Percentiles rank a stretch among this genome's conserved stretches.
These are phyloP conservation scores for Spatulosminthurus flaviceps DNA, from an alignment of 2,888 invertebrate genomes.

Conservation along the genomic window DNA sequence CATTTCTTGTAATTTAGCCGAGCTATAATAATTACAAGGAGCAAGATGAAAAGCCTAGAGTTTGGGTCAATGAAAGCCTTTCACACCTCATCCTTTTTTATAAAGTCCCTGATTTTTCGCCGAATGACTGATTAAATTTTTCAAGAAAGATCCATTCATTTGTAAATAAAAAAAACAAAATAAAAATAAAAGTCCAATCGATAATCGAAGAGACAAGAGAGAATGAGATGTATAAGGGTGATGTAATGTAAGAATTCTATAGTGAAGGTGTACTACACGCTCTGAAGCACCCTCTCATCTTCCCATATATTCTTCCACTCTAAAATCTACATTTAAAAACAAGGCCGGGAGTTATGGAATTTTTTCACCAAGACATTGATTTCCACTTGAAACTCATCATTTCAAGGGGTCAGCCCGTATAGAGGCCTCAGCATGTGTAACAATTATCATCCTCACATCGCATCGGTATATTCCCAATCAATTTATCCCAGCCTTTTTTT, in stretches of 20 bases:
- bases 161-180: background rate
- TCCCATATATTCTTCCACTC: too few relatives aligned
- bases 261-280: slow-evolving; percentile 1
- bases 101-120: background rate
- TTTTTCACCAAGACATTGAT: background rate
- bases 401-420: background rate
- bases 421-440: background rate
- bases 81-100: background rate
- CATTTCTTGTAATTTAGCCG: too few relatives aligned
- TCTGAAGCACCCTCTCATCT: background rate
- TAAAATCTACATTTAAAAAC: background rate
- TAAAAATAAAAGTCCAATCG: background rate
- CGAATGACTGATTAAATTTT: slow-evolving; percentile 12
- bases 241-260: too few relatives aligned
- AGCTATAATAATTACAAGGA: background rate
- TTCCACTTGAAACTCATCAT: slow-evolving; percentile 8
- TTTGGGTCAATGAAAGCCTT: slow-evolving; percentile 18
- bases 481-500: background rate
- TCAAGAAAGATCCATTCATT: background rate
- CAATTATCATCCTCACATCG: background rate
- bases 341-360: background rate
- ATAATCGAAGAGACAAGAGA: slow-evolving; percentile 9
- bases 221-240: background rate
- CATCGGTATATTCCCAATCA: slow-evolving; percentile 8
- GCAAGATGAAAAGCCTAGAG: background rate